These are phyloP conservation scores for Noctua pronuba DNA, from an alignment of 2,888 invertebrate species.

Conservation along the genomic window DNA sequence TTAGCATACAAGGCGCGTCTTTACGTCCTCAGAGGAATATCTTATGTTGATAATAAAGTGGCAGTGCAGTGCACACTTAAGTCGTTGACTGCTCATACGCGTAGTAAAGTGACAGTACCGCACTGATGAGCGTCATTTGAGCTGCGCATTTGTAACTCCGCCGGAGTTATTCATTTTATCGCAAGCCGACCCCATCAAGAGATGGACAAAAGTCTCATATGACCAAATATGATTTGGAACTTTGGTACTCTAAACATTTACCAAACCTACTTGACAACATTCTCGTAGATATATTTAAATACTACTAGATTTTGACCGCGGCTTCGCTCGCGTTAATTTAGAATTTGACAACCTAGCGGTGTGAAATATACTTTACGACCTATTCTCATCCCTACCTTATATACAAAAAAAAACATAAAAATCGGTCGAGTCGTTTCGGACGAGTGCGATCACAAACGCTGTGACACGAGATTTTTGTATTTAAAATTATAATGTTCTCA, in stretches of 20 bases:
- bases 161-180: background rate
- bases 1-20: slow-evolving; percentile 1
- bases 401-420: too few relatives aligned
- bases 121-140: background rate
- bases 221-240: background rate
- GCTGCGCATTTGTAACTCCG: background rate
- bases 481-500: too few relatives aligned
- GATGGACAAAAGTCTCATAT: too few relatives aligned
- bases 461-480: too few relatives aligned
- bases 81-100: background rate
- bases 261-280: background rate
- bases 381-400: too few relatives aligned
- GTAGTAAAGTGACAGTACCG: background rate
- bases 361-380: too few relatives aligned
- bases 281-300: too few relatives aligned
- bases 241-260: background rate
- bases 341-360: too few relatives aligned
- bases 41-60: slow-evolving; percentile 10
- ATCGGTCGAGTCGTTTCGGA: too few relatives aligned
- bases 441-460: too few relatives aligned
- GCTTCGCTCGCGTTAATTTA: too few relatives aligned
- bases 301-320: too few relatives aligned
- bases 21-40: background rate
- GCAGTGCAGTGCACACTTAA: background rate
- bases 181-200: background rate